These are phyloP conservation scores for Onychomys leucogaster DNA, from an alignment of 2,797 vertebrate genomes.

Conservation along the genomic window DNA sequence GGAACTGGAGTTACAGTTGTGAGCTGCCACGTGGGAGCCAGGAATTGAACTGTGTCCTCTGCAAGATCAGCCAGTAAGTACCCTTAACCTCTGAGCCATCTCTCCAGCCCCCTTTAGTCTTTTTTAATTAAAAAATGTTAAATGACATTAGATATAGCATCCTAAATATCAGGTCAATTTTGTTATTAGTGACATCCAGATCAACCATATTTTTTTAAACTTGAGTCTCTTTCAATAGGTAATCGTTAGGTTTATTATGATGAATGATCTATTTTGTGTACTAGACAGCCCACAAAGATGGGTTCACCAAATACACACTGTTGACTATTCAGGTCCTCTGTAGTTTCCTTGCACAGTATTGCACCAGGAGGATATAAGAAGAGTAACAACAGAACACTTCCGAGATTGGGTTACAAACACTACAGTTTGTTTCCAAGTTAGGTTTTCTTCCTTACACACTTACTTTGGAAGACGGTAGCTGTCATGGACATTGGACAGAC, in stretches of 20 bases:
- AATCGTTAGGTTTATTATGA: background rate
- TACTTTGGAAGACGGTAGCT: background rate
- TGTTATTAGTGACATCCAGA: background rate
- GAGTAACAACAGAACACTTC: background rate
- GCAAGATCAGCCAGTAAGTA: background rate
- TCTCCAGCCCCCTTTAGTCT: background rate
- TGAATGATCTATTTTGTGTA: background rate
- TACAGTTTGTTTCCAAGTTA: background rate
- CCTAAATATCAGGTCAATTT: background rate
- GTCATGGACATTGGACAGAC: background rate
- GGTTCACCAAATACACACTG: background rate
- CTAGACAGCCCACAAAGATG: background rate
- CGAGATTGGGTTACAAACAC: background rate
- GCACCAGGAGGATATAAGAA: background rate
- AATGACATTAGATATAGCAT: background rate
- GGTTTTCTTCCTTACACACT: background rate
- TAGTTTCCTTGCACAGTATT: background rate
- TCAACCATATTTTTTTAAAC: background rate
- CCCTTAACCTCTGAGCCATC: background rate
- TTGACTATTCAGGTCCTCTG: background rate
- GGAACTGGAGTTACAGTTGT: background rate
- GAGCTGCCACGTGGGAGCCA: background rate
- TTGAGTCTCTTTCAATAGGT: background rate
- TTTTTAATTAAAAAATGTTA: slow-evolving; percentile 6
- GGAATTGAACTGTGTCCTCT: background rate